Evolutionary conservation across 2,797 vertebrate genomes (phyloP).

Genomic region (Gallinago solitaria): DNA sequence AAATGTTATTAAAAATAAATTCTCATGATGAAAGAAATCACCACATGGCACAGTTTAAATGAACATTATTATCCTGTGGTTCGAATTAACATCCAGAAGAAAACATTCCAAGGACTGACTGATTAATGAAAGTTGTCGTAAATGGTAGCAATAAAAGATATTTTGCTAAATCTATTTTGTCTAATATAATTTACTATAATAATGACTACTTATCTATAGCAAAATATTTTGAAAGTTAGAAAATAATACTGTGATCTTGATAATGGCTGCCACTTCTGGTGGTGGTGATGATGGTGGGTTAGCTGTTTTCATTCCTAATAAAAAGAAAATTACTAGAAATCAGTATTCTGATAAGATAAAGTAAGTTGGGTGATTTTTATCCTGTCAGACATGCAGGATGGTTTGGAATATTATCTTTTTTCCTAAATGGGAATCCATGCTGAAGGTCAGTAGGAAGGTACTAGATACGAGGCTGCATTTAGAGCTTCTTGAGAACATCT

Average conservation of each 20-base stretch:
- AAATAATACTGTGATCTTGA: background rate
- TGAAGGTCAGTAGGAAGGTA: background rate
- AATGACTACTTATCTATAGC: background rate
- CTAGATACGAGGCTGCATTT: background rate
- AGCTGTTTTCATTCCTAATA: background rate
- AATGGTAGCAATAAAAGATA: background rate
- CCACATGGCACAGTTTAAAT: background rate
- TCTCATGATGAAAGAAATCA: background rate
- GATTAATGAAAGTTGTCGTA: background rate
- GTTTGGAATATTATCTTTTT: background rate
- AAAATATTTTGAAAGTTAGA: background rate
- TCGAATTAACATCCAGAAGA: background rate
- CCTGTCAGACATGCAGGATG: background rate
- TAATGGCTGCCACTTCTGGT: background rate
- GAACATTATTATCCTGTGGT: background rate
- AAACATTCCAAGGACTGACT: background rate
- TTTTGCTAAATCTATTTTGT: background rate
- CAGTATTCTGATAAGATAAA: background rate
- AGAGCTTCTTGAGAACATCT: background rate
- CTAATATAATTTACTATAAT: background rate
- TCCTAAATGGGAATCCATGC: background rate
- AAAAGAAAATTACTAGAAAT: background rate
- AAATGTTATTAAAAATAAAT: background rate
- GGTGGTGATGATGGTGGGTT: accelerated
- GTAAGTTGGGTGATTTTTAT: background rate